Evolutionary conservation across 2,797 vertebrate species (phyloP), one percentile per base, ranked within the genome.

Genomic region (Malacoctenus gilli): DNA sequence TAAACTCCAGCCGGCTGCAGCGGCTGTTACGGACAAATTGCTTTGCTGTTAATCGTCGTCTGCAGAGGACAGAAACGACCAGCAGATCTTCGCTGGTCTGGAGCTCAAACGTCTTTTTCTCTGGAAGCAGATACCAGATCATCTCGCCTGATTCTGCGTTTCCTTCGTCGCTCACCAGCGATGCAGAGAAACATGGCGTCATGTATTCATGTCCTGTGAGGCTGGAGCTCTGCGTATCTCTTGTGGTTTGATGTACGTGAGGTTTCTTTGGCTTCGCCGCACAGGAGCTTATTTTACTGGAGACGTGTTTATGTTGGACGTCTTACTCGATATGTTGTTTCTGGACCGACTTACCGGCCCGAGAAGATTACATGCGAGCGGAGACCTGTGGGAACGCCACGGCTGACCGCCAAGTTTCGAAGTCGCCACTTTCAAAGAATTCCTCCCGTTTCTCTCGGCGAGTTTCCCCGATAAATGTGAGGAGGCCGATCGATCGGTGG

Each of bases 241-340:
- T 12, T 42, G 22, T 25, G 32, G 15, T 44, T 30, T 64, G 48
- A 61, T 60, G 25, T 38, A 64, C 59, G 21, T 9, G 21, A 41
- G 32, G 28, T 40, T 37, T 41, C 44, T 51, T 54, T 54, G 46
- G 15, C 13, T 56, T 59, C 71, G 1, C 2, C 1, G 5, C 37
- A 32, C 37, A 43, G 46, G 35, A 62, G 30, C 44, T 59, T 21
- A 25, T 57, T n/a, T 47, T 42, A 8, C 25, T 60, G 18, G 44
- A 37, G 21, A 47, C 28, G 13, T 59, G 49, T 66, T 80, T 69
- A 34, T 77, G 28, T 62, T 74, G 44, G 42, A 51, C 35, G 22
- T 48, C 34, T 44, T 20, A 43, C 28, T 52, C 1, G 30, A 65
- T 39, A 56, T 43, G 59, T 52, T 77, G 64, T 81, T 75, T 76